Conservation (phyloP, 2,113 vertebrate genomes). For the Dunckerocampus dactyliophorus region DNA sequence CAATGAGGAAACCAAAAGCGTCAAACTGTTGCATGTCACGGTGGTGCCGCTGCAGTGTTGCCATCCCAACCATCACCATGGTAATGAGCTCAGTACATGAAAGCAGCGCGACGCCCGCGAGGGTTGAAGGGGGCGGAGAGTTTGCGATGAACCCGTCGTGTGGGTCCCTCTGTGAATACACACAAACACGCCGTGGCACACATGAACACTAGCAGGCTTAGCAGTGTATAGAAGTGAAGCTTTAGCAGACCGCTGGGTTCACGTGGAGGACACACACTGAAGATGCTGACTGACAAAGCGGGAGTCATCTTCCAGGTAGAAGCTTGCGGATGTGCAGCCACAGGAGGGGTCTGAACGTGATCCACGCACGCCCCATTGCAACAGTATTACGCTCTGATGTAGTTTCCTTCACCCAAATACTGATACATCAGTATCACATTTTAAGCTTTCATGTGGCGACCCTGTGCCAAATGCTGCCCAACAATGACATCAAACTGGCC, state of each 20-base stretch:
- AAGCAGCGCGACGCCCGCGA: conserved; percentile 41
- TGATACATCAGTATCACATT: no score
- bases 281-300: conserved; percentile 26
- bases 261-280: conserved; percentile 24
- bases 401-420: no score
- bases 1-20: not conserved
- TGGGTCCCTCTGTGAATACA: conserved; percentile 33
- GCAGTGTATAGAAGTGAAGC: conserved; percentile 5
- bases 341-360: conserved; percentile 1
- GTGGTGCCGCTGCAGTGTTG: conserved; percentile 30
- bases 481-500: no score
- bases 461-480: no score
- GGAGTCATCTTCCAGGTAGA: conserved; percentile 19
- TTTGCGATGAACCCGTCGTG: conserved; percentile 34
- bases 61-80: conserved; percentile 53
- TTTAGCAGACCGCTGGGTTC: conserved; percentile 32
- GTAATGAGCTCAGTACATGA: conserved; percentile 60
- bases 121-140: conserved; percentile 25
- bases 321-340: conserved; percentile 7
- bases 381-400: no score
- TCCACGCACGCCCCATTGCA: no score
- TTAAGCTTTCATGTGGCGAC: no score
- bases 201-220: not conserved
- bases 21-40: conserved; percentile 38
- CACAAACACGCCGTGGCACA: conserved; percentile 5